Evolutionary conservation across 2,113 vertebrate genomes (phyloP).

Genomic region (Platichthys stellatus): DNA sequence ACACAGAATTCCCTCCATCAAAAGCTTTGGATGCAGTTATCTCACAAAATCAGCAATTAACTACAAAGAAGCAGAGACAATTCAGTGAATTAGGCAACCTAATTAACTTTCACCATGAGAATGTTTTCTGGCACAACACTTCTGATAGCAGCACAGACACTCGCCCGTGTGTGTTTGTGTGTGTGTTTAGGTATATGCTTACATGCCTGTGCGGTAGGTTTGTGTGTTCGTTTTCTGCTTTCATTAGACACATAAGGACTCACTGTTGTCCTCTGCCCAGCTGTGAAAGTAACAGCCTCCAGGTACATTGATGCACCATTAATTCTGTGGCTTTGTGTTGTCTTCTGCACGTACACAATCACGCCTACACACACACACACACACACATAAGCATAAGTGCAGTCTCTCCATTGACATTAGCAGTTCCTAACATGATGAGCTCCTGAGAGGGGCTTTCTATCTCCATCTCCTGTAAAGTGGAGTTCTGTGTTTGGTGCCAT

Average conservation of each 20-base stretch:
- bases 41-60: slow-evolving; percentile 73
- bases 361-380: neutral
- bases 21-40: slow-evolving; percentile 55
- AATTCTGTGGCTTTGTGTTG: slow-evolving; percentile 49
- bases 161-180: neutral
- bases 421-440: slow-evolving; percentile 12
- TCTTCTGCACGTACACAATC: slow-evolving; percentile 23
- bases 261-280: slow-evolving; percentile 41
- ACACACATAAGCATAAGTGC: slow-evolving; percentile 11
- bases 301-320: slow-evolving; percentile 42
- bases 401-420: slow-evolving; percentile 12
- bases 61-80: slow-evolving; percentile 59
- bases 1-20: slow-evolving; percentile 43
- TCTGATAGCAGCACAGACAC: slow-evolving; percentile 29
- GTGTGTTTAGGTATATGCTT: neutral
- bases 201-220: neutral
- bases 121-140: slow-evolving; percentile 52
- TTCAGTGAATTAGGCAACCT: slow-evolving; percentile 61
- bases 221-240: slow-evolving; percentile 39
- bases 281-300: slow-evolving; percentile 54
- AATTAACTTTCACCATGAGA: slow-evolving; percentile 66
- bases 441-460: slow-evolving; percentile 36
- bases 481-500: slow-evolving; percentile 5
- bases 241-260: slow-evolving; percentile 53
- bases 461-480: slow-evolving; percentile 29